A percentile compares a stretch with the other conserved stretches of the same genome.
These are phyloP conservation scores for Gandaritis pyraliata DNA, from an alignment of 2,888 invertebrate genomes.

Conservation along the genomic window DNA sequence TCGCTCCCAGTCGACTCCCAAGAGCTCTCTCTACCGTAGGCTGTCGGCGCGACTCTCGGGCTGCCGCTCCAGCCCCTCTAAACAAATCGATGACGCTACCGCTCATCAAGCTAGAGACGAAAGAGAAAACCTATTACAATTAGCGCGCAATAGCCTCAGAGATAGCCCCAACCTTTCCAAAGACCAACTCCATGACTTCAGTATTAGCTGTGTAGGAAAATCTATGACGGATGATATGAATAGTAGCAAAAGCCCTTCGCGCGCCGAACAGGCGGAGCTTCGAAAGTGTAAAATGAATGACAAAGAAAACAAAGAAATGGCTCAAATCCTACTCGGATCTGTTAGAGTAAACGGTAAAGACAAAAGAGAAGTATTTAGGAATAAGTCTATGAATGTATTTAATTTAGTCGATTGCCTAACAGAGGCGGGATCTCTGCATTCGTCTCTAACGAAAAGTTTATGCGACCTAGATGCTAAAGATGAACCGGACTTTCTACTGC, in stretches of 20 bases:
- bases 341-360: conserved; percentile 64
- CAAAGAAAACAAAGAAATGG: conserved; percentile 73
- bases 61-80: conserved; percentile 62
- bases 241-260: conserved; percentile 51
- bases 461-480: conserved; percentile 77
- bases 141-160: conserved; percentile 65
- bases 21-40: conserved; percentile 77
- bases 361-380: conserved; percentile 79
- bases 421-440: conserved; percentile 74
- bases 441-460: conserved; percentile 76
- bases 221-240: conserved; percentile 64
- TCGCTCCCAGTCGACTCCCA: conserved; percentile 76
- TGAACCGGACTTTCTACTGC: conserved; percentile 67
- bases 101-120: conserved; percentile 54
- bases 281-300: conserved; percentile 62
- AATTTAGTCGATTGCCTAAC: conserved; percentile 77
- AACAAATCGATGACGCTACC: conserved; percentile 47
- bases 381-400: conserved; percentile 79
- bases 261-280: conserved; percentile 58
- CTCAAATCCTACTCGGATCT: conserved; percentile 58
- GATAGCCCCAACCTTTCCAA: conserved; percentile 59
- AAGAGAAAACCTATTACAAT: conserved; percentile 64
- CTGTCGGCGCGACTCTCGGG: conserved; percentile 78
- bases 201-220: conserved; percentile 68
- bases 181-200: conserved; percentile 61